phyloP scores from a whole-genome alignment of 2,797 vertebrate genomes.

The Sternarchorhynchus goeldii region DNA sequence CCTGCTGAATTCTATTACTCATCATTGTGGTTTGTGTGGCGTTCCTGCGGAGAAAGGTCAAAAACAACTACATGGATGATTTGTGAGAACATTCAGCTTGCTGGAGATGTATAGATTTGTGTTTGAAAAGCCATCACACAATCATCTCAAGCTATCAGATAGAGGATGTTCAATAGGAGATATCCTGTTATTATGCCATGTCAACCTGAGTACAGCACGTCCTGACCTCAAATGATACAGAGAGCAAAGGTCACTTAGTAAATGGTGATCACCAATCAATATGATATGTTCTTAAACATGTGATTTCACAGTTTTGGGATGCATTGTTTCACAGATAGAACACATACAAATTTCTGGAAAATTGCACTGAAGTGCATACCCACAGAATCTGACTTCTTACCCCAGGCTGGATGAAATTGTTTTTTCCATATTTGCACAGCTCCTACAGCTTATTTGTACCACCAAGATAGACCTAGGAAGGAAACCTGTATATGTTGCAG shows the following conservation, averaged over 20 bases:
- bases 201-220: neutral
- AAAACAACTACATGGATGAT: conserved; percentile 25
- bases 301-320: too few relatives aligned
- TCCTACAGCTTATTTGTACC: too few relatives aligned
- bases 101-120: conserved; percentile 13
- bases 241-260: neutral
- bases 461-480: too few relatives aligned
- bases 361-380: too few relatives aligned
- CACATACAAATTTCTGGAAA: too few relatives aligned
- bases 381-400: too few relatives aligned
- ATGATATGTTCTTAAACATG: too few relatives aligned
- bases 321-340: too few relatives aligned
- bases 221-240: neutral
- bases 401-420: too few relatives aligned
- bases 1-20: conserved; percentile 49
- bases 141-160: neutral
- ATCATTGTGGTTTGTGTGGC: conserved; percentile 36
- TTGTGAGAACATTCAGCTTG: conserved; percentile 1
- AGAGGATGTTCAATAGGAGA: neutral
- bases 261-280: too few relatives aligned
- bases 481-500: too few relatives aligned
- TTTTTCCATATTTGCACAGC: too few relatives aligned
- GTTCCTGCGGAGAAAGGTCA: conserved; percentile 39
- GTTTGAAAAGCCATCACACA: conserved; percentile 7
- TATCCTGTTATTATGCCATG: neutral